Percentiles rank a stretch among this genome's conserved stretches.
Conservation (phyloP, 1,140 invertebrate species). For the Drosophila lacteicornis region DNA sequence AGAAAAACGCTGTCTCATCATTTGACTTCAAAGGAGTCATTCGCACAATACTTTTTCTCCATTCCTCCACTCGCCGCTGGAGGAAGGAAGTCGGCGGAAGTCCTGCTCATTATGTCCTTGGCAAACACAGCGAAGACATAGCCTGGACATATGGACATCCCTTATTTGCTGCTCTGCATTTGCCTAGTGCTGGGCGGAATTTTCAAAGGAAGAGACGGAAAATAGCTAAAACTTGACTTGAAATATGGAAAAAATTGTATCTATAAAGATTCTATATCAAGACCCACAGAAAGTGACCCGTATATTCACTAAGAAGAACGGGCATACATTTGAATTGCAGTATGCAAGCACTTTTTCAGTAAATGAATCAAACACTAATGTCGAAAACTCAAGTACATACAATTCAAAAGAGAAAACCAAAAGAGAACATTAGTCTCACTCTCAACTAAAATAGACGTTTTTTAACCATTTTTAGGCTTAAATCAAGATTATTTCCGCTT, state of each 20-base stretch:
- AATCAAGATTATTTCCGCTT: too few species aligned
- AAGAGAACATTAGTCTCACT: too few species aligned
- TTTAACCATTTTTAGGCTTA: too few species aligned
- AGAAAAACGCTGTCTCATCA: conserved; percentile 77
- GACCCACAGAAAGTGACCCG: too few species aligned
- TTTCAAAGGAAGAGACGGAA: neutral
- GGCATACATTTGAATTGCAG: too few species aligned
- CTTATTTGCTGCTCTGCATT: conserved; percentile 5
- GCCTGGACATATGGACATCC: conserved; percentile 34
- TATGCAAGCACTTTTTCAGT: too few species aligned
- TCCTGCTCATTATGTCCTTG: conserved; percentile 78
- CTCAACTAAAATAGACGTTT: too few species aligned
- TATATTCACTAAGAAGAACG: too few species aligned
- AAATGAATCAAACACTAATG: too few species aligned
- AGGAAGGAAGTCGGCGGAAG: conserved; percentile 59
- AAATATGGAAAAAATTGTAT: neutral
- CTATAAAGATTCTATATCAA: too few species aligned
- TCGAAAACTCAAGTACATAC: too few species aligned
- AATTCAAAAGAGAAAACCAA: too few species aligned
- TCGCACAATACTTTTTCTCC: conserved; percentile 62
- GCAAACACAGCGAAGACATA: conserved; percentile 61
- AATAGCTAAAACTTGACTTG: neutral
- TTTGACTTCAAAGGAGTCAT: conserved; percentile 80
- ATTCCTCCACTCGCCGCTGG: neutral
- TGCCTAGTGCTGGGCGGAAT: neutral